A percentile compares a stretch with the other conserved stretches of the same genome.
phyloP scores from a whole-genome alignment of 2,113 vertebrate species.

The Empidonax alnorum region DNA sequence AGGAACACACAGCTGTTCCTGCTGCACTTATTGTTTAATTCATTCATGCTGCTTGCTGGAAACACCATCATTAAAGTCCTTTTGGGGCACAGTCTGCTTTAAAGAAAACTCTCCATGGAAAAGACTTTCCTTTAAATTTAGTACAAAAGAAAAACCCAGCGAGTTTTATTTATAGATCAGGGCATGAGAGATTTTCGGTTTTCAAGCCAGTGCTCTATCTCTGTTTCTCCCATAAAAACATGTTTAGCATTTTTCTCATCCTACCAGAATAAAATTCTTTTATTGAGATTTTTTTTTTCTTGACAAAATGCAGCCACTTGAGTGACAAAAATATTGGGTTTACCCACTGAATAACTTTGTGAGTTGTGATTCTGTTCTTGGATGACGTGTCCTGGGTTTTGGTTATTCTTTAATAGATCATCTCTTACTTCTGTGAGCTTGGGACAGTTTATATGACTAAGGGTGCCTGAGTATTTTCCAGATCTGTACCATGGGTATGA shows the following conservation, averaged over 20 bases:
- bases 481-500: neutral
- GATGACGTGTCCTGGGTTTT: neutral
- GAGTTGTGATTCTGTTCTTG: neutral
- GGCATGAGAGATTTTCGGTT: slow-evolving; percentile 56
- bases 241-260: slow-evolving; percentile 49
- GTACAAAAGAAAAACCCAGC: slow-evolving; percentile 49
- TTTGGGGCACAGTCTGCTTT: slow-evolving; percentile 47
- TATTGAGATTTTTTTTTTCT: neutral
- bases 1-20: slow-evolving; percentile 37
- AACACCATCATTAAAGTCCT: slow-evolving; percentile 46
- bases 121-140: slow-evolving; percentile 63
- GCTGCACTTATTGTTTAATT: slow-evolving; percentile 43
- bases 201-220: neutral
- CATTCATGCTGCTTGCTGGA: slow-evolving; percentile 65
- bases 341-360: neutral
- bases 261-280: neutral
- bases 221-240: slow-evolving; percentile 52
- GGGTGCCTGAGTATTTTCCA: neutral
- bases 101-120: slow-evolving; percentile 52
- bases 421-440: neutral
- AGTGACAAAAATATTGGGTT: neutral
- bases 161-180: slow-evolving; percentile 65
- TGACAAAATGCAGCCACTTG: neutral
- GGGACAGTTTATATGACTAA: fast-evolving
- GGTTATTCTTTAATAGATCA: neutral